phyloP scores from a whole-genome alignment of 2,797 vertebrate genomes.

The Apodemus agrarius region DNA sequence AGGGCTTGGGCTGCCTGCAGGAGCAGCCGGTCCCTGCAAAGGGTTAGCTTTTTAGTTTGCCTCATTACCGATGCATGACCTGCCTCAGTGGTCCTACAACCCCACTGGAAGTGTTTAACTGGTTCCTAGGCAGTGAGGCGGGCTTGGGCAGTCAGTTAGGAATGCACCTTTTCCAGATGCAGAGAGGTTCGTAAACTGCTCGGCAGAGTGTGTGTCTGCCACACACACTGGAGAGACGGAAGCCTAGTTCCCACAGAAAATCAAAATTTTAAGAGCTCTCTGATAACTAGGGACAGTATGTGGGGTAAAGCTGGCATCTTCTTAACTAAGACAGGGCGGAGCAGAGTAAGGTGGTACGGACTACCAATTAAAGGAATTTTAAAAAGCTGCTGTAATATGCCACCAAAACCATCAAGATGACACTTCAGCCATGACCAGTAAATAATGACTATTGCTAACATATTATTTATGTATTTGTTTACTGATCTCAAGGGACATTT shows the following conservation, averaged over 20 bases:
- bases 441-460: neutral
- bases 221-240: neutral
- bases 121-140: neutral
- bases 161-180: neutral
- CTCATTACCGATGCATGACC: constrained; percentile 31
- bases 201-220: neutral
- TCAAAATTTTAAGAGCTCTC: neutral
- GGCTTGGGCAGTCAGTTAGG: constrained; percentile 60
- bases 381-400: neutral
- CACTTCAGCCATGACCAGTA: neutral
- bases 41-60: constrained; percentile 56
- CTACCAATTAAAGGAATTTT: neutral
- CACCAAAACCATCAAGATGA: neutral
- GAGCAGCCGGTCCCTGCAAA: constrained; percentile 25
- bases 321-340: neutral
- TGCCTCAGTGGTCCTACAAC: constrained; percentile 40
- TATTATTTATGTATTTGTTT: neutral
- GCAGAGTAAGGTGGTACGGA: neutral
- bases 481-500: neutral
- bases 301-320: neutral
- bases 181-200: constrained; percentile 2
- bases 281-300: neutral
- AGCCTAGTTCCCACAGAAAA: neutral
- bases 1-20: constrained; percentile 62
- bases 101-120: neutral